Evolutionary conservation across 2,797 vertebrate genomes (phyloP).

Genomic region (Erethizon dorsatum): DNA sequence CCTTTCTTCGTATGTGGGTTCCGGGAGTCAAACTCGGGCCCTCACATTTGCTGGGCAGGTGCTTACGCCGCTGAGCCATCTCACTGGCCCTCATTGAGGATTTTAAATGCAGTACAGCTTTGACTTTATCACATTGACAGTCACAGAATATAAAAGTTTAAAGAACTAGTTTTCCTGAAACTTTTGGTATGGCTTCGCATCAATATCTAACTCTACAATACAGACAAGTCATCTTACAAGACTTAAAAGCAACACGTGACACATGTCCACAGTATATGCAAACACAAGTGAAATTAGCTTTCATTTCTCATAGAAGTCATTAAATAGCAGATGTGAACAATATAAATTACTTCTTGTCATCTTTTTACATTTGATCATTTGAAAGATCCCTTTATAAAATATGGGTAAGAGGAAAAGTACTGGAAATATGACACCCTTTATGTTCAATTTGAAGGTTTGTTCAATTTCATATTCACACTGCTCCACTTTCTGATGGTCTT

Average conservation of each 20-base stretch:
- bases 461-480: slow-evolving; percentile 83
- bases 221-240: slow-evolving; percentile 80
- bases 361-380: slow-evolving; percentile 85
- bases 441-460: slow-evolving; percentile 86
- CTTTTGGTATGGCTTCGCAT: slow-evolving; percentile 80
- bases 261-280: slow-evolving; percentile 82
- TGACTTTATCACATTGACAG: slow-evolving; percentile 60
- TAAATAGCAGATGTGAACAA: slow-evolving; percentile 85
- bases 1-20: too few relatives aligned
- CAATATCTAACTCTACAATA: slow-evolving; percentile 75
- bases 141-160: slow-evolving; percentile 70
- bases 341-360: slow-evolving; percentile 88
- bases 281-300: slow-evolving; percentile 87
- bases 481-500: slow-evolving; percentile 82
- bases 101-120: background rate
- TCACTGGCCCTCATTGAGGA: too few relatives aligned
- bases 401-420: slow-evolving; percentile 69
- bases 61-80: too few relatives aligned
- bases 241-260: slow-evolving; percentile 73
- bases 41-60: too few relatives aligned
- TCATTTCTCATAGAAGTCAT: slow-evolving; percentile 84
- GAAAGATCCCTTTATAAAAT: slow-evolving; percentile 83
- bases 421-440: slow-evolving; percentile 82
- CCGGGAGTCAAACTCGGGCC: too few relatives aligned
- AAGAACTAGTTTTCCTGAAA: slow-evolving; percentile 72